Evolutionary conservation across 2,797 vertebrate species (phyloP), one percentile per base, ranked within the genome.

Genomic region (Pelobates cultripes): DNA sequence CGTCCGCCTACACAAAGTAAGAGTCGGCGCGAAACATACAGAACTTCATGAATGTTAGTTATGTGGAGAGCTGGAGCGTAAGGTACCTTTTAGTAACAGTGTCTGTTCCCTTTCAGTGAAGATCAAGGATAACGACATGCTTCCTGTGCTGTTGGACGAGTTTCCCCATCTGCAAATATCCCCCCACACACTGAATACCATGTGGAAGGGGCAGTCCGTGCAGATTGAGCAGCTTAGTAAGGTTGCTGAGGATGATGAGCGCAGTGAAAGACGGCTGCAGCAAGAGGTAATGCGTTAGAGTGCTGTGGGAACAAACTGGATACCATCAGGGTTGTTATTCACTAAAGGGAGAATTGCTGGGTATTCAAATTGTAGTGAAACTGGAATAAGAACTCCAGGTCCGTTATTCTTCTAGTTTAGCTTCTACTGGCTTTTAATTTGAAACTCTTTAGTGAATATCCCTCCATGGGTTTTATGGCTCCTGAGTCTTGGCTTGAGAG

Each of bases 141-240:
- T 99, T 9, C 90, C 96, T 0, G 79, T 93, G 74, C 92, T 99
- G 53, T 87, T 96, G 85, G 95, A 97, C 51, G 95, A 97, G 81
- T 90, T 98, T 85, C 97, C 97, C 5, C 91, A 93, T 78, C 94
- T 99, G 63, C 94, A 91, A 77, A 88, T 99, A 84, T 96, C 96
- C 53, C 88, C 91, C 14, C 93, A 89, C 0, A 86, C 94, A 0
- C 88, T 98, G 83, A 91, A 89, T 17, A 92, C 85, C 85, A 96
- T 99, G 97, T 98, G 97, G 97, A 94, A 91, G 84, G 93, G 93
- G 88, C 98, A 99, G 92, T 90, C 95, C 57, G 90, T 92, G 69
- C 97, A 98, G 76, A 87, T 94, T 15, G 90, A 95, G 78, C 90
- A 91, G 64, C 93, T 99, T 17, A 90, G 73, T 70, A 90, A 91